Base-by-base conservation (phyloP, 2,888 invertebrate species). In the Pollenia labialis region DNA sequence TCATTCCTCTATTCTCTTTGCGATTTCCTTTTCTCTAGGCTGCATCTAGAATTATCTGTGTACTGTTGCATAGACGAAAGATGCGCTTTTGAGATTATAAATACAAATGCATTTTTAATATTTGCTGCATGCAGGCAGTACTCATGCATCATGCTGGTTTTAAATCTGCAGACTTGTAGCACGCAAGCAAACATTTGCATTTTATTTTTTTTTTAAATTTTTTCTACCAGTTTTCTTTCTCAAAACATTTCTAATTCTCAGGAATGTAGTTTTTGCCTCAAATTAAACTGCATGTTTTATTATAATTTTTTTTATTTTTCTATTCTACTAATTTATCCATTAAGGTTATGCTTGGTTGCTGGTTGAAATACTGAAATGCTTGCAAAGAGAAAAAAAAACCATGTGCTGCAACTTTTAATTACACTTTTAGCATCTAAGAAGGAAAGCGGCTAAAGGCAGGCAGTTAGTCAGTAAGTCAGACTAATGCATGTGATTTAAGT, bases 111-210 rank as follows among this genome's bases (percentile, higher is more conserved):
- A 79, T 79, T 84, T 58, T 23, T 58, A 79, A 58, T 83, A 56
- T 77, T 32, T 54, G 64, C 46, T 71, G 81, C 58, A 60, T 72
- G 76, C 72, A 48, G 23, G 46, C 18, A 54, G 23, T n/a, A 40
- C 46, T 52, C 64, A 71, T 76, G 60, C 85, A 72, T 64, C 23
- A 50, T 50, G 58, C 60, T 62, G 52, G 52, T 80, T 18, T 64
- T 66, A 40, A 66, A 42, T 54, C 62, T 76, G 48, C 54, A 60
- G 82, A 69, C 60, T 32, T 16, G 11, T 14, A 60, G 66, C 84
- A 84, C 79, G 84, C 84, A 84, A 84, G 84, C 84, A 84, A 84
- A 60, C 66, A 84, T 84, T 79, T 84, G 74, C 79, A 84, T 84
- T 84, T 23, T 2, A 23, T 23, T 23, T 84, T 74, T 68, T 66